Percentiles rank a stretch among this genome's conserved stretches.
Evolutionary conservation across 2,797 vertebrate genomes (phyloP).

Genomic region (Chanos chanos): DNA sequence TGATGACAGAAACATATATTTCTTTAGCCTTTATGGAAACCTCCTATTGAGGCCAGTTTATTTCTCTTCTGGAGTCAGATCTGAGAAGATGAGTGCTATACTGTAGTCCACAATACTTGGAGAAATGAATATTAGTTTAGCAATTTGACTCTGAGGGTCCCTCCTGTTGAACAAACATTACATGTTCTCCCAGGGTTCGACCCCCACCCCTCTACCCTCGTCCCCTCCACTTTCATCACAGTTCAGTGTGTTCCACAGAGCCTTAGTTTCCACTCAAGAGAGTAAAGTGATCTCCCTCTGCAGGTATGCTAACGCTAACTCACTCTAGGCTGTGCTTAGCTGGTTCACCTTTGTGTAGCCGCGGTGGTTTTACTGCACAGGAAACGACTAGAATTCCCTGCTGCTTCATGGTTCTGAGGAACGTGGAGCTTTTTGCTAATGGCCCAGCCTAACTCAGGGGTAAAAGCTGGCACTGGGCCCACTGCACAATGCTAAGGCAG

Average conservation of each 20-base stretch:
- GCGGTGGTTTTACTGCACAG: constrained; percentile 14
- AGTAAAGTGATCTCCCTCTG: neutral
- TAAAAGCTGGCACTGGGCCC: neutral
- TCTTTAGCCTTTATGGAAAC: too few species aligned
- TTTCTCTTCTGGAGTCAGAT: too few species aligned
- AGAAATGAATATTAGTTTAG: too few species aligned
- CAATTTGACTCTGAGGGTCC: too few species aligned
- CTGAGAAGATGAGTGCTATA: too few species aligned
- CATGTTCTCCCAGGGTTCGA: too few species aligned
- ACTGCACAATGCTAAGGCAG: neutral
- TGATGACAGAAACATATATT: too few species aligned
- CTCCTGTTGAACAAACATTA: too few species aligned
- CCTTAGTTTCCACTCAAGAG: neutral
- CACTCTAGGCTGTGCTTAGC: neutral
- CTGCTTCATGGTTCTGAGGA: constrained; percentile 15
- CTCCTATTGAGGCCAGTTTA: too few species aligned
- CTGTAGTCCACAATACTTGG: too few species aligned
- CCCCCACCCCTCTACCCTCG: too few species aligned
- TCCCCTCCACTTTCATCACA: neutral
- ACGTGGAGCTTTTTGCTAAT: constrained; percentile 25
- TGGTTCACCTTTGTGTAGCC: neutral
- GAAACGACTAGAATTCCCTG: constrained; percentile 16
- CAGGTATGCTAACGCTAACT: neutral
- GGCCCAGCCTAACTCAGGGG: neutral
- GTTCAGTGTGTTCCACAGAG: neutral